Base-by-base conservation (phyloP, 2,113 vertebrate genomes). In the Esox niger region DNA sequence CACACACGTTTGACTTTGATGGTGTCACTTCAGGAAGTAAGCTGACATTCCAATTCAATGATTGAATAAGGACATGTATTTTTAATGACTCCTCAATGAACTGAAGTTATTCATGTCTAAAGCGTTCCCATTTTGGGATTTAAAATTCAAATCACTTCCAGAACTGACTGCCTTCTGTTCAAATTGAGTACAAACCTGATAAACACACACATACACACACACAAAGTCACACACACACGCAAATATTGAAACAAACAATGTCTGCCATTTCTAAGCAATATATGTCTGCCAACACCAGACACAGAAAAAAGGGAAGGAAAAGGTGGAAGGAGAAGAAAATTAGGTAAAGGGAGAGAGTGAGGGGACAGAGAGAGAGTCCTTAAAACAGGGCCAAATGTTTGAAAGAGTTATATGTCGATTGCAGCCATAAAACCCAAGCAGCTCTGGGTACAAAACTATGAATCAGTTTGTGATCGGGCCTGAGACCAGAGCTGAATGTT, bases 391-490 rank as follows among this genome's bases (percentile, higher is more conserved):
- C 66, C 70, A 73, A 82, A 82, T 75, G 78, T 82, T 78, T 78
- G 80, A 84, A 84, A 82, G 84, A 78, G 73, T 64, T 71, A 47
- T 61, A 61, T 85, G 82, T 79, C 88, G 79, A 84, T 83, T 75
- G 67, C 0, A 57, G 69, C 80, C 62, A 47, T 89, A 84, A 88
- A 89, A 78, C 69, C 70, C 77, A 69, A 86, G 76, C 25, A 73
- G 82, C 82, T 78, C 79, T 70, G 70, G 74, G 86, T 76, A 84
- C 82, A 85, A 84, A 86, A 62, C 66, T 69, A 82, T 89, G 76
- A 86, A 79, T 88, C 86, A 87, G 57, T 54, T 1, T 15, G 72
- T 74, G 85, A 82, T 77, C 66, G 77, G 77, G 76, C 59, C 59
- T 70, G 71, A 35, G 76, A 77, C 69, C 38, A 43, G 15, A 43